Conservation (phyloP, 2,888 invertebrate genomes). For the Synanthedon tipuliformis region DNA sequence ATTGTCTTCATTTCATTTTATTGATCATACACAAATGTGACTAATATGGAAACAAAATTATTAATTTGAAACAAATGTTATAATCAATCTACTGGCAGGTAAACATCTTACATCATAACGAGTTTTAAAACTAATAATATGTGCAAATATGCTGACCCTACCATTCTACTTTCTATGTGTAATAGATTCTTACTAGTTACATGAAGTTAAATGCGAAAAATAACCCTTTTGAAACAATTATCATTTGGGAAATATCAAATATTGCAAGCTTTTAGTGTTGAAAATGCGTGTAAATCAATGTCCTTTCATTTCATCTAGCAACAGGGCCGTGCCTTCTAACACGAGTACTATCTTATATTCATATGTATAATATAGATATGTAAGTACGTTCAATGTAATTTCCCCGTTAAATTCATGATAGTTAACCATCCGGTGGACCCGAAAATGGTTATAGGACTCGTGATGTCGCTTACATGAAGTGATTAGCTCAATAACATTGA, state of each 20-base stretch:
- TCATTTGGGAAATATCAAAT: too few species aligned
- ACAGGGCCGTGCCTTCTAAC: conserved; percentile 48
- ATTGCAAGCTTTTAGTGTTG: conserved; percentile 1
- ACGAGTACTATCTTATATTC: conserved; percentile 11
- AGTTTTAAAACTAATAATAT: too few species aligned
- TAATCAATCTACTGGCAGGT: neutral
- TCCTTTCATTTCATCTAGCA: conserved; percentile 37
- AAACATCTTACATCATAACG: neutral
- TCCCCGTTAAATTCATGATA: conserved; percentile 20
- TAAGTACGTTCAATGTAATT: conserved; percentile 15
- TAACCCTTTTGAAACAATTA: too few species aligned
- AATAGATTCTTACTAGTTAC: too few species aligned
- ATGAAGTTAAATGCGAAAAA: too few species aligned
- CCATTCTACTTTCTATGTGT: too few species aligned
- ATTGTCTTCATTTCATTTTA: neutral
- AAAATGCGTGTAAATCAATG: conserved; percentile 25
- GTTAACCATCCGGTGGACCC: conserved; percentile 2
- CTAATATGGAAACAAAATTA: neutral
- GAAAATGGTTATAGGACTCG: neutral
- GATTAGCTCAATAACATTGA: conserved; percentile 21
- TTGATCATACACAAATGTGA: neutral
- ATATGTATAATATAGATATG: conserved; percentile 19
- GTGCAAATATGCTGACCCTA: too few species aligned
- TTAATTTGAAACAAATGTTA: neutral
- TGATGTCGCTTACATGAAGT: conserved; percentile 15